Evolutionary conservation across 2,113 vertebrate genomes (phyloP), one percentile per base, ranked within the genome.

Genomic region (Capreolus pygargus): DNA sequence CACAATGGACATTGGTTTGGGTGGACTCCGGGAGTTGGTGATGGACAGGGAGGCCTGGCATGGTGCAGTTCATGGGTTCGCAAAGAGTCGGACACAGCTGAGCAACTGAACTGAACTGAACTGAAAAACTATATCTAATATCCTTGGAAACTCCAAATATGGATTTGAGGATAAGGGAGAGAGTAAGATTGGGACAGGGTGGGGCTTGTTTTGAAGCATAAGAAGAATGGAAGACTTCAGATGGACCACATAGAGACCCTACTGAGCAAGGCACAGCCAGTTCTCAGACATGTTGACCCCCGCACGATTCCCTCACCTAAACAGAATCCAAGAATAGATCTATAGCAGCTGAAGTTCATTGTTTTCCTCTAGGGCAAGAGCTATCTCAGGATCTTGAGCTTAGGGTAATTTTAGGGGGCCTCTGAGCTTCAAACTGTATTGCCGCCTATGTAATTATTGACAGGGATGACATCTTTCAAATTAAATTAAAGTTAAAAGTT

Each of bases 221-320:
- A 92, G 55, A 96, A 86, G 87, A 97, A 57, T 55, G 21, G 45
- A 81, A 19, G 19, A 5, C 97, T 96, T 89, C 43, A 84, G 21
- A 27, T 43, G 81, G 64, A 67, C 43, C 94, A 3, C 78, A 78
- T n/a, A 36, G 50, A 87, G 74, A 81, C 43, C n/a, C n/a, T 96
- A 28, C 8, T 21, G 23, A 76, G 33, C 54, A 78, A 52, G n/a
- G 50, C 21, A 36, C 7, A 83, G 43, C 39, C 67, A 50, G 33
- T 54, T 97, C 57, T 91, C 84, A 74, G 78, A n/a, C 47, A 91
- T 6, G 13, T 25, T 45, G 60, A 61, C 50, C 27, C 5, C 0
- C 1, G 52, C 23, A 0, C 0, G 27, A 61, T 43, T 30, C 19
- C 19, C 7, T 88, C 52, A 16, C 14, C 30, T 30, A 60, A 47